Conservation (phyloP, 2,113 vertebrate genomes). For the Megaceryle maxima region DNA sequence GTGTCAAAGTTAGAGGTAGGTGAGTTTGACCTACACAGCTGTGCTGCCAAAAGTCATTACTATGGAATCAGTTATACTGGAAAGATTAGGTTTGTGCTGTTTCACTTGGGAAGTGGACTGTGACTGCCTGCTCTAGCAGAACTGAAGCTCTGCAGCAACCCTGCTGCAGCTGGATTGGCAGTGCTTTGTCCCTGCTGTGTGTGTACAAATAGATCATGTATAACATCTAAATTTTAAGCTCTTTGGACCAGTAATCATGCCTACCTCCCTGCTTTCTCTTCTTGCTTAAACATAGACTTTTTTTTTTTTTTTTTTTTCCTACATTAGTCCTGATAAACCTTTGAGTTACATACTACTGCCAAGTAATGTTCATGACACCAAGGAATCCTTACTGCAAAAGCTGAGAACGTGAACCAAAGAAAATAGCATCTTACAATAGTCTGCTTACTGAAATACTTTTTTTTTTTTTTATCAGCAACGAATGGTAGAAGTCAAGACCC, state of each 20-base stretch:
- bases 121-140: not conserved
- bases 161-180: not conserved
- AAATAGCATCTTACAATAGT: not conserved
- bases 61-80: not conserved
- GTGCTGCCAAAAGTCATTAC: not conserved
- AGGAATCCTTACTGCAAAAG: not conserved
- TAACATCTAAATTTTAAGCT: not conserved
- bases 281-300: not conserved
- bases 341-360: not conserved
- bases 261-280: not conserved
- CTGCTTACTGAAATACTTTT: not conserved
- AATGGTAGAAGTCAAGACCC: not conserved
- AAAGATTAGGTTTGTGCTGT: not conserved
- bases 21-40: not conserved
- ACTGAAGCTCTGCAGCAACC: not conserved
- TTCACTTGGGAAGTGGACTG: not conserved
- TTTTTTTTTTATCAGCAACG: not conserved
- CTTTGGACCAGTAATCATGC: not conserved
- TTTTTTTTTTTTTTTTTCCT: not conserved
- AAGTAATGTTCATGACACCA: not conserved
- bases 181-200: not conserved
- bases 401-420: not conserved
- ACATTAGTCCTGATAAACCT: not conserved
- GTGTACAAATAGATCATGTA: accelerated
- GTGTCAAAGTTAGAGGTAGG: not conserved